Conservation (phyloP, 2,888 invertebrate genomes). For the Coelopa pilipes region DNA sequence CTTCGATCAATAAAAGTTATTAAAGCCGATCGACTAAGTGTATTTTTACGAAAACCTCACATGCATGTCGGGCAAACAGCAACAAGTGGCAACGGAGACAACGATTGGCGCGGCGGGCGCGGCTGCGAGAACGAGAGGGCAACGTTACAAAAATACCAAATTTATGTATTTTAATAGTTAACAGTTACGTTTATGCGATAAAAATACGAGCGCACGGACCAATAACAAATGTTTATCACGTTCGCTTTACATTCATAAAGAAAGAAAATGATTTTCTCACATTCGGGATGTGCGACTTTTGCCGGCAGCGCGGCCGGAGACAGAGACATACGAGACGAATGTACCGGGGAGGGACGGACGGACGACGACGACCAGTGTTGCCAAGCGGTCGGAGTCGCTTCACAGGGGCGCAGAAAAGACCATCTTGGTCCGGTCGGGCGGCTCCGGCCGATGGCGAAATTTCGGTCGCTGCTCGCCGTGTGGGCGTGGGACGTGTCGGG, state of each 20-base stretch:
- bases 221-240: conserved; percentile 23
- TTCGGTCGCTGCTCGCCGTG: neutral
- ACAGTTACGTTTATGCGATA: conserved; percentile 20
- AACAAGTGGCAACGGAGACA: neutral
- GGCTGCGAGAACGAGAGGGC: neutral
- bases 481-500: conserved; percentile 4
- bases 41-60: neutral
- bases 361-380: neutral
- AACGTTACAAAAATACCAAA: neutral
- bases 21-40: neutral
- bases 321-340: no score
- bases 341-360: neutral
- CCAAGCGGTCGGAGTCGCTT: neutral
- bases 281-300: conserved; percentile 11
- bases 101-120: neutral
- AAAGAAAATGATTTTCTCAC: conserved; percentile 19
- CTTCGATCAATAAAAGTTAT: neutral
- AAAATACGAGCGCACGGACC: neutral
- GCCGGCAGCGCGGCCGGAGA: neutral
- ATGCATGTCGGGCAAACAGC: neutral
- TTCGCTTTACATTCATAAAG: neutral
- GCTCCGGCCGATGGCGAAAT: no score
- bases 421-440: no score
- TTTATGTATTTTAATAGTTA: conserved; percentile 24
- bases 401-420: no score